Conservation (phyloP, 2,113 vertebrate genomes). For the Lepus timidus region DNA sequence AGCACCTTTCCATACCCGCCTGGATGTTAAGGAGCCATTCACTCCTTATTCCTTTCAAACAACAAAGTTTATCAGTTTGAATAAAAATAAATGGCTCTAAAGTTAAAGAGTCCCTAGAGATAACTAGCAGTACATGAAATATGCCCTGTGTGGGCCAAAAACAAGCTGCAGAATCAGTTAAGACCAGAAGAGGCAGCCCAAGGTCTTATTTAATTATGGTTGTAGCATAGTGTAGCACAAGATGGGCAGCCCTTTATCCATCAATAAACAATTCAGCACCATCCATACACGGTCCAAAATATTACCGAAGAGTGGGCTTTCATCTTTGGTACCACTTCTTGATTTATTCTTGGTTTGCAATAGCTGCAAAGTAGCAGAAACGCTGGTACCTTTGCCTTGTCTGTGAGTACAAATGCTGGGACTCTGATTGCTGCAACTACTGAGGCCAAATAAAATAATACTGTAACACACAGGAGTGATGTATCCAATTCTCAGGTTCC, state of each 20-base stretch:
- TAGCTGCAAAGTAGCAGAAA: conserved; percentile 32
- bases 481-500: conserved; percentile 63
- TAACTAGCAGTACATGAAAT: conserved; percentile 73
- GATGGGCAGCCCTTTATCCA: conserved; percentile 53
- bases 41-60: conserved; percentile 59
- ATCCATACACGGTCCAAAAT: conserved; percentile 35
- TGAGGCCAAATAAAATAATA: conserved; percentile 60
- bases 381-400: conserved; percentile 54
- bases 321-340: conserved; percentile 76
- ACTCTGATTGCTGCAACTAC: conserved; percentile 68
- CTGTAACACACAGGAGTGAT: conserved; percentile 40
- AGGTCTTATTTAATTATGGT: conserved; percentile 60
- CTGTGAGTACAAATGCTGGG: conserved; percentile 71
- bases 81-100: conserved; percentile 65
- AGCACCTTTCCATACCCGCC: conserved; percentile 74
- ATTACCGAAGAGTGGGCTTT: conserved; percentile 67
- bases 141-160: conserved; percentile 61
- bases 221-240: conserved; percentile 9
- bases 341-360: conserved; percentile 49
- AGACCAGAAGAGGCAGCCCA: conserved; percentile 66
- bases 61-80: conserved; percentile 68
- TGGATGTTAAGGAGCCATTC: conserved; percentile 60
- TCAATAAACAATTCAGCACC: conserved; percentile 47
- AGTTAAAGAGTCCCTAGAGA: conserved; percentile 69
- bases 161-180: conserved; percentile 68